Base-by-base conservation (phyloP, 2,797 vertebrate species). In the Gobionotothen gibberifrons region DNA sequence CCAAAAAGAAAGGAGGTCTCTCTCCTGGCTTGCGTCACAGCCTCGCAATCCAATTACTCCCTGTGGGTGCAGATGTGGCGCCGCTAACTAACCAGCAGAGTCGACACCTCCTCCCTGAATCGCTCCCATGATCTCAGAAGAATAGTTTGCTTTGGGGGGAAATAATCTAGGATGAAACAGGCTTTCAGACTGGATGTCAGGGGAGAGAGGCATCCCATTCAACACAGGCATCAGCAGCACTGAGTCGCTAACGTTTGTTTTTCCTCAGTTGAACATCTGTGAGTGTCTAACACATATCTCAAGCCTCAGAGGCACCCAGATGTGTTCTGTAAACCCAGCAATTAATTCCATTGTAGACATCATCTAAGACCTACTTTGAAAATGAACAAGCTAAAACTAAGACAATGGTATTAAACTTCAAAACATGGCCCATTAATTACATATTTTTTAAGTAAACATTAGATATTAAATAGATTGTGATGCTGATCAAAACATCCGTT, bases 11-110 rank as follows among this genome's bases (percentile, higher is more conserved):
- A 79, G 83, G 84, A 68, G 77, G 78, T 26, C 52, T 52, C 69
- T 65, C 88, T 36, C 74, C 26, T 53, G 59, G 69, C 63, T 81
- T 87, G 48, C 81, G 81, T 92, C 89, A 87, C 83, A 78, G 72
- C 70, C 89, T 81, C 76, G 63, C 47, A 21, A 48, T 82, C 93
- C 96, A 97, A 96, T 96, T 93, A 94, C 94, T 95, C 94, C 95
- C 96, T 46, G 70, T 91, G 91, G 94, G 95, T 93, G 95, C 94
- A 94, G 94, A 93, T 94, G 93, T 90, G 72, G 43, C 79, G 66
- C 92, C 85, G 95, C 95, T 96, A 95, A 96, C 95, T 95, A 96
- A 96, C 94, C 92, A 90, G 93, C 75, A 57, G 46, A 4, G 65
- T 58, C 46, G 36, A 62, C 82, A 36, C 74, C 69, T 69, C 92